Conservation (phyloP, 2,888 invertebrate genomes). For the Cantharis nigra region DNA sequence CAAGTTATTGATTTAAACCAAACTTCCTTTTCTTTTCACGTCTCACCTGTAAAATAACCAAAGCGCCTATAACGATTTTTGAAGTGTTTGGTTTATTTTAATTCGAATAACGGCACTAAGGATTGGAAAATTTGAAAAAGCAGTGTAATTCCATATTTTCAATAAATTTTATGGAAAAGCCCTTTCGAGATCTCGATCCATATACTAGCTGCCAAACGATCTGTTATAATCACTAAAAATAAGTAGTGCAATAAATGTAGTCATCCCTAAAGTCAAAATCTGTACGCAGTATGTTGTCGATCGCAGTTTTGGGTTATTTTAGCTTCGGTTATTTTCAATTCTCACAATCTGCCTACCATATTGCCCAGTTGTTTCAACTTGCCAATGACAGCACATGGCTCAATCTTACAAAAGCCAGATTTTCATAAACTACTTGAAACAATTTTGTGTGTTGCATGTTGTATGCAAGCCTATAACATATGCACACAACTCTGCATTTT, state of each 20-base stretch:
- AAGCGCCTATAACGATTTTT: background rate
- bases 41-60: background rate
- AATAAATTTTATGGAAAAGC: background rate
- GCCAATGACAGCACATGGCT: slow-evolving; percentile 50
- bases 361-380: slow-evolving; percentile 49
- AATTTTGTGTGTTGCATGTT: slow-evolving; percentile 27
- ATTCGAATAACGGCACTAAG: background rate
- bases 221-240: background rate
- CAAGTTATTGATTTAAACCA: background rate
- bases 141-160: background rate
- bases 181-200: background rate
- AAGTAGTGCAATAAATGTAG: background rate
- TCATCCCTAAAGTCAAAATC: slow-evolving; percentile 40
- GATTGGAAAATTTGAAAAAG: background rate
- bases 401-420: slow-evolving; percentile 45
- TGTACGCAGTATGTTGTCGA: slow-evolving; percentile 52
- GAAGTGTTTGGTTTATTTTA: background rate
- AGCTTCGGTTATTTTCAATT: slow-evolving; percentile 54
- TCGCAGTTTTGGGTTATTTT: slow-evolving; percentile 53
- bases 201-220: too few species aligned
- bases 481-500: slow-evolving; percentile 6
- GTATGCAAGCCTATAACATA: slow-evolving; percentile 15
- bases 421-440: slow-evolving; percentile 28
- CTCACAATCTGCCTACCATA: slow-evolving; percentile 55
- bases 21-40: background rate